Evolutionary conservation across 1,140 invertebrate species (phyloP), one percentile per base, ranked within the genome.

Genomic region (Drosophila nigromelanica): DNA sequence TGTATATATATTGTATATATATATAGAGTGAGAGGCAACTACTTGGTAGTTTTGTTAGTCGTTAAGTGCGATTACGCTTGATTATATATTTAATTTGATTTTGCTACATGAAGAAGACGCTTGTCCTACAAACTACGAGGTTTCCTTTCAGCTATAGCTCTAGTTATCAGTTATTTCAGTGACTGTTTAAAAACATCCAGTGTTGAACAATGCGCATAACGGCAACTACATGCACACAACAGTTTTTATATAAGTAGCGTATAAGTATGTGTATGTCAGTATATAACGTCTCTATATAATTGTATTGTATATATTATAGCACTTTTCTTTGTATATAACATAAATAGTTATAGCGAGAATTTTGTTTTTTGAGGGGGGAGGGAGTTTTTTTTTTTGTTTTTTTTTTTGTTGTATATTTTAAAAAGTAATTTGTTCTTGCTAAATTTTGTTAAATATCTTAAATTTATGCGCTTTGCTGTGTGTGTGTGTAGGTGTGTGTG

Each of bases 1-100:
- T n/a, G n/a, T n/a, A n/a, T n/a, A n/a, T n/a, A n/a, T n/a, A n/a
- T n/a, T 76, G 74, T 81, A 63, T 82, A 68, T 78, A 63, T 78
- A 56, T 81, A 37, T 82, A 78, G 56, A 79, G 64, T 78, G 82
- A 87, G 82, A 86, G 82, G 82, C 82, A 86, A 86, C 82, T 86
- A 86, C 82, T 86, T 86, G 82, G 82, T 86, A 87, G 82, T 78
- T 81, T 72, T 81, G 64, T 86, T 69, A 87, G 75, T 81, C 82
- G 60, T 81, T 81, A 68, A 71, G 74, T 85, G 77, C 70, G 74
- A 56, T 83, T 73, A 64, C 54, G 73, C 50, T 67, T 76, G 18
- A 35, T 54, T 48, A 48, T 48, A 50, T 64, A 82, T 78, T 82
- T 75, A 63, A 72, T 81, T 86, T 86, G 75, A 71, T 89, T 64